A percentile compares a stretch with the other conserved stretches of the same genome.
Evolutionary conservation across 2,797 vertebrate species (phyloP).

Genomic region (Chaetophractus vellerosus): DNA sequence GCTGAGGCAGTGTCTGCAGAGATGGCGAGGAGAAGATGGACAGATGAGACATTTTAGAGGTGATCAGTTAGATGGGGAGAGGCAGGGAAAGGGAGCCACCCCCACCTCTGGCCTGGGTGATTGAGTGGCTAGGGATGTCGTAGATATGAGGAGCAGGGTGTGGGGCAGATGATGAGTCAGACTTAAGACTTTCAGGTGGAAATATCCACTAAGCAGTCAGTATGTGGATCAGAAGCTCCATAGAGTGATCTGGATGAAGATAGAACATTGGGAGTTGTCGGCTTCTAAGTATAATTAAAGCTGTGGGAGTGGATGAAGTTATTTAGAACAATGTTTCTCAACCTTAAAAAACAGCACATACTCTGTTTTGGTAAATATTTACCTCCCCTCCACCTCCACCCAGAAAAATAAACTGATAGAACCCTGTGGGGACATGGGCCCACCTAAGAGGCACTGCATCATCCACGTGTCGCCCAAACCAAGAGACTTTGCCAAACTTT

Average conservation of each 20-base stretch:
- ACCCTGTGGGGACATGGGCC: background rate
- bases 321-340: constrained; percentile 53
- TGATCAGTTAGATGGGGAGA: background rate
- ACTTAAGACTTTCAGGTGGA: background rate
- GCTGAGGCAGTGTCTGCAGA: background rate
- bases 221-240: background rate
- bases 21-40: background rate
- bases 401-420: background rate
- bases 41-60: background rate
- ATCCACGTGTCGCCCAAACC: background rate
- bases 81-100: background rate
- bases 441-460: background rate
- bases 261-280: background rate
- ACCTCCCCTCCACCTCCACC: rapidly evolving
- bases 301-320: constrained; percentile 27
- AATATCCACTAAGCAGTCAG: background rate
- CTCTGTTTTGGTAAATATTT: background rate
- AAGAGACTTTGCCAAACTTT: background rate
- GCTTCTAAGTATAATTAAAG: background rate
- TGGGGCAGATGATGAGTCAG: background rate
- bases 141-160: background rate
- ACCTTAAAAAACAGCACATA: background rate
- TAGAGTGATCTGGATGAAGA: constrained; percentile 50
- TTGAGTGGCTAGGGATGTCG: no score
- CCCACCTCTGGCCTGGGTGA: background rate